Evolutionary conservation across 2,888 invertebrate species (phyloP), one percentile per base, ranked within the genome.

Genomic region (Entomobrya multifasciata): DNA sequence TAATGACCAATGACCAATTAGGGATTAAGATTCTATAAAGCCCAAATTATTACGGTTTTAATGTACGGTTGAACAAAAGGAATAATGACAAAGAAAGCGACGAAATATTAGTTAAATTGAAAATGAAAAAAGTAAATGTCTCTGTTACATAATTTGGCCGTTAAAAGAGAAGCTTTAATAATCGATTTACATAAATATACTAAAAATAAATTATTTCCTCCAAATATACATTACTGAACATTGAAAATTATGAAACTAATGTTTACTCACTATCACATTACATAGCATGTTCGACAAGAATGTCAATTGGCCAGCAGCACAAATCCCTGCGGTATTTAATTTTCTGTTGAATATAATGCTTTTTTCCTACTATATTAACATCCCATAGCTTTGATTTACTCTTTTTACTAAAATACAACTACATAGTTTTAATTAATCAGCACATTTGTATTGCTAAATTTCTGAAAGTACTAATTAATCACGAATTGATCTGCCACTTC

Each of bases 401-500:
- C 44, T 41, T 22, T n/a, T 77, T 30, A 49, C 77, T 4, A 15
- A n/a, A 6, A 65, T 70, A 47, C 20, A 77, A 41, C 60, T 83
- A 83, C 57, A 47, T 8, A 36, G 8, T 41, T n/a, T n/a, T n/a
- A n/a, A 27, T 47, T 72, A 82, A 76, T 67, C 86, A 86, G 86
- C 86, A 86, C 86, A 74, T 65, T 78, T 74, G 80, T 86, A 86
- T 86, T 86, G 86, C 86, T 86, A 80, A 72, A 62, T 55, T 86
- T 55, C 55, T 79, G 85, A 85, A 85, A 85, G 85, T 85, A 86
- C 86, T 86, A 86, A 62, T 80, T 47, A 80, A 86, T 86, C 86
- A 86, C 86, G 72, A 65, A 70, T 80, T 36, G 17, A 70, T 72
- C 79, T 72, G 78, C 72, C 57, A 79, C 47, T 22, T 52, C 27